A percentile compares a stretch with the other conserved stretches of the same genome.
Conservation (phyloP, 2,888 invertebrate species). For the Lobophora halterata region DNA sequence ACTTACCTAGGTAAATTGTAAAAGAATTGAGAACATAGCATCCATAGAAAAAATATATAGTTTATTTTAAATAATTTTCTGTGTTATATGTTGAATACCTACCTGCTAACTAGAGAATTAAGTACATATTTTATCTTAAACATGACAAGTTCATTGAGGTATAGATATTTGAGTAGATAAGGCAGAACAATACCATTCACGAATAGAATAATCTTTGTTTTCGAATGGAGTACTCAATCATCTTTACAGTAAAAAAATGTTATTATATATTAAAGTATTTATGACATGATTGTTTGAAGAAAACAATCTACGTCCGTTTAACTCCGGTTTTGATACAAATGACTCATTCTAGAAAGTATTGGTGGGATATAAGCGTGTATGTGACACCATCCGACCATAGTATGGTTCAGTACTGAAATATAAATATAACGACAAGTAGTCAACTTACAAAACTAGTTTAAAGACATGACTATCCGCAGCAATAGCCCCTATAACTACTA, state of each 20-base stretch:
- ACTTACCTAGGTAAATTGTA: slow-evolving; percentile 63
- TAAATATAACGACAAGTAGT: slow-evolving; percentile 26
- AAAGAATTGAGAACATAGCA: slow-evolving; percentile 45
- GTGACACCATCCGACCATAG: too few relatives aligned
- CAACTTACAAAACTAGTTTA: slow-evolving; percentile 24
- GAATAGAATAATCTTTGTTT: neutral
- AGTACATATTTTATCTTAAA: too few relatives aligned
- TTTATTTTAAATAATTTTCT: slow-evolving; percentile 27
- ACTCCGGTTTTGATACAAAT: slow-evolving; percentile 15
- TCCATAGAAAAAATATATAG: slow-evolving; percentile 39
- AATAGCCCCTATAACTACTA: slow-evolving; percentile 10
- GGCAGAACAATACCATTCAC: too few relatives aligned
- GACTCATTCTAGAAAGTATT: slow-evolving; percentile 44
- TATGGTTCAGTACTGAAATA: slow-evolving; percentile 11
- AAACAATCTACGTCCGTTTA: slow-evolving; percentile 9
- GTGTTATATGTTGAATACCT: too few relatives aligned
- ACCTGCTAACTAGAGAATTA: too few relatives aligned
- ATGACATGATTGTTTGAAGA: slow-evolving; percentile 1
- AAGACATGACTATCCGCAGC: slow-evolving; percentile 14
- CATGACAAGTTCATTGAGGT: too few relatives aligned
- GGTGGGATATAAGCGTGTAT: slow-evolving; percentile 9
- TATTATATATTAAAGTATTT: neutral
- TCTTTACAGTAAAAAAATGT: neutral
- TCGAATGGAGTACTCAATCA: slow-evolving; percentile 1
- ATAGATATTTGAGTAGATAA: too few relatives aligned